A percentile compares a stretch with the other conserved stretches of the same genome.
Conservation (phyloP, 2,888 invertebrate species). For the Netelia fuscicornis region DNA sequence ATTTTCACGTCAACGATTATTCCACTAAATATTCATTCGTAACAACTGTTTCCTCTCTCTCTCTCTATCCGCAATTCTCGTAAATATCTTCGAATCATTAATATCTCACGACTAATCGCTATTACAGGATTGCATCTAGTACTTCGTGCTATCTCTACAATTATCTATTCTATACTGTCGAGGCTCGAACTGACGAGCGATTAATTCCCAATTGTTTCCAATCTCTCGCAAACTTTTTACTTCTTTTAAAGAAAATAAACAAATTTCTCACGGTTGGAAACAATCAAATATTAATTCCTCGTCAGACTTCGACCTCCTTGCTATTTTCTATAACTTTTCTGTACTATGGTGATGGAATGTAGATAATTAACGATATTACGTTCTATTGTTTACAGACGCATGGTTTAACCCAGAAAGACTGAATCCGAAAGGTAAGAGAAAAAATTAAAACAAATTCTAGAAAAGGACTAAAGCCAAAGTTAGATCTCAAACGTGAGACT, state of each 20-base stretch:
- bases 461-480: no score
- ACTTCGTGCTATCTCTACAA: neutral
- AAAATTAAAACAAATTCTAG: neutral
- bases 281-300: neutral
- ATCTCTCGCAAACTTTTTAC: neutral
- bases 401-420: conserved; percentile 97
- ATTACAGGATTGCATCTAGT: neutral
- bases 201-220: neutral
- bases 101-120: conserved; percentile 6
- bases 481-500: neutral
- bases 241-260: neutral
- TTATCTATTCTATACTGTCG: conserved; percentile 12
- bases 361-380: conserved; percentile 77
- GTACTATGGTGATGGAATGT: conserved; percentile 68
- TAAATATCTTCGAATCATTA: conserved; percentile 4
- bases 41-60: neutral
- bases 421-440: conserved; percentile 94
- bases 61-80: neutral
- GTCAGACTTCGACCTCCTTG: neutral
- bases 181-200: conserved; percentile 9
- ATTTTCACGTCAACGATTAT: neutral
- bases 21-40: neutral
- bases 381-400: conserved; percentile 92
- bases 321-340: conserved; percentile 26
- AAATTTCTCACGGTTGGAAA: neutral